Percentiles rank a stretch among this genome's conserved stretches.
These are phyloP conservation scores for Xiphias gladius DNA, from an alignment of 2,113 vertebrate species.

Conservation along the genomic window DNA sequence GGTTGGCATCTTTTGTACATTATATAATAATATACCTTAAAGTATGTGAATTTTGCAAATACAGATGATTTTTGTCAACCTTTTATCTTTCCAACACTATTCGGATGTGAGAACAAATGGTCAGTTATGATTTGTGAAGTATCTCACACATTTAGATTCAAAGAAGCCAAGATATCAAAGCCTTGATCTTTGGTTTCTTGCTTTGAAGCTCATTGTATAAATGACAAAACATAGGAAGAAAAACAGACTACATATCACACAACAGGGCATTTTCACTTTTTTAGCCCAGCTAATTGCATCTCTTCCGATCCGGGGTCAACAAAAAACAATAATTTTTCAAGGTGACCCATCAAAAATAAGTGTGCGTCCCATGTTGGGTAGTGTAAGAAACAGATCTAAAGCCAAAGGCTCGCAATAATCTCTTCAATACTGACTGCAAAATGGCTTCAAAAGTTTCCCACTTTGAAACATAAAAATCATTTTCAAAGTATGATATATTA, in stretches of 20 bases:
- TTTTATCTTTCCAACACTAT: neutral
- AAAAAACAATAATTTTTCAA: neutral
- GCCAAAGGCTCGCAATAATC: neutral
- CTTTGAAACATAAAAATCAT: constrained; percentile 11
- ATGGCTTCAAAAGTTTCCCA: constrained; percentile 23
- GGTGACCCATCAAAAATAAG: constrained; percentile 19
- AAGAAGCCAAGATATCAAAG: constrained; percentile 8
- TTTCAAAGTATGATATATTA: constrained; percentile 26
- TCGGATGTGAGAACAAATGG: neutral
- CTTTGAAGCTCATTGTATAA: constrained; percentile 24
- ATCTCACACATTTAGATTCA: constrained; percentile 20
- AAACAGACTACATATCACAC: neutral
- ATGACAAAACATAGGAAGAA: neutral
- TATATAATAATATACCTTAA: neutral
- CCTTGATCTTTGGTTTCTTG: constrained; percentile 47
- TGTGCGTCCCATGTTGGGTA: neutral
- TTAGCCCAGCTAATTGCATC: constrained; percentile 3
- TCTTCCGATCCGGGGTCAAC: neutral
- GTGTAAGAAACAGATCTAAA: constrained; percentile 32
- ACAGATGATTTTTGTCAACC: neutral
- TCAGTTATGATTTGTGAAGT: constrained; percentile 27
- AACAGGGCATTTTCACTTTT: neutral
- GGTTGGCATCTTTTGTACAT: neutral
- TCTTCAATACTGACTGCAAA: constrained; percentile 26
- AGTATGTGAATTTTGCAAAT: neutral